Percentiles rank a stretch among this genome's conserved stretches.
Conservation (phyloP, 2,113 vertebrate species). For the Grammomys surdaster region DNA sequence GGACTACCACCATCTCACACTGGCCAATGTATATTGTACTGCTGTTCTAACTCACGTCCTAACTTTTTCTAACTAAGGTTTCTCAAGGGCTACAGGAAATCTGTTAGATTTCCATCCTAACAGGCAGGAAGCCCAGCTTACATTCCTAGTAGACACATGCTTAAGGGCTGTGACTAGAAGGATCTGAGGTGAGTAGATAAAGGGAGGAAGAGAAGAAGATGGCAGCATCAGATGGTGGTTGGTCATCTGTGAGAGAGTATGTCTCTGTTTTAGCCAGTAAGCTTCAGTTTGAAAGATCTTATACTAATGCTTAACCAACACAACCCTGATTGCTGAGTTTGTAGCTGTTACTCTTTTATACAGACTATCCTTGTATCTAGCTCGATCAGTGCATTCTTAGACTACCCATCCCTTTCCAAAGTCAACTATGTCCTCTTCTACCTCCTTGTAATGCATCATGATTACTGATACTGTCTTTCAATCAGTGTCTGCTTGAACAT, state of each 20-base stretch:
- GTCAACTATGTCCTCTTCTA: not conserved
- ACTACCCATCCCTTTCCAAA: constrained; percentile 19
- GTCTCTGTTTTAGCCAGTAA: not conserved
- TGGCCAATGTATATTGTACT: accelerated
- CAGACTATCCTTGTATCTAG: not conserved
- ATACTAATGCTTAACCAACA: not conserved
- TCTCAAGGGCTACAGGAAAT: not conserved
- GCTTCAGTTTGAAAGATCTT: not conserved
- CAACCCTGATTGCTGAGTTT: not conserved
- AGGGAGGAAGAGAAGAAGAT: not conserved
- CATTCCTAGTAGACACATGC: accelerated
- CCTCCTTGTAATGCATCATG: not conserved
- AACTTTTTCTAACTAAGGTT: not conserved
- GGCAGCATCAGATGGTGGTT: not conserved
- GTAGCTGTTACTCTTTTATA: not conserved
- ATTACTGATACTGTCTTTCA: not conserved
- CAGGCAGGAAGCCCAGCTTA: not conserved
- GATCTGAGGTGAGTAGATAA: not conserved
- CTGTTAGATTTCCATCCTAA: not conserved
- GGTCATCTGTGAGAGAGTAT: not conserved
- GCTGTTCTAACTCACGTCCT: not conserved
- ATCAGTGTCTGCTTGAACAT: not conserved
- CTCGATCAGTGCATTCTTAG: not conserved
- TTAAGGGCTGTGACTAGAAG: not conserved
- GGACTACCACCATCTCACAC: not conserved